Conservation (phyloP, 2,797 vertebrate species). For the Myotis planiceps region DNA sequence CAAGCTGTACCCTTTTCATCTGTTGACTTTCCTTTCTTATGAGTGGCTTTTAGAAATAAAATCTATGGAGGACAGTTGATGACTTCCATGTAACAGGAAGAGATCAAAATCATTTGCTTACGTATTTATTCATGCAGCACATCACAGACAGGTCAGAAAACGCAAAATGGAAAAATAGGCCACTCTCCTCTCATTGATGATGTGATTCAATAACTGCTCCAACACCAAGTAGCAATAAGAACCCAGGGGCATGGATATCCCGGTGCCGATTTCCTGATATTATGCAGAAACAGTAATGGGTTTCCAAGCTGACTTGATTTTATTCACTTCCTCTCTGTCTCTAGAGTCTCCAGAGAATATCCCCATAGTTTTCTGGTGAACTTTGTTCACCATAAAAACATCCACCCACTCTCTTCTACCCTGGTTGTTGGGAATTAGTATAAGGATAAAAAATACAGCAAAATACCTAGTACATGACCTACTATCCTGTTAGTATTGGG, state of each 20-base stretch:
- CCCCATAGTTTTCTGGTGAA: conserved; percentile 57
- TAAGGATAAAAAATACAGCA: background rate
- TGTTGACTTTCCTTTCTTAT: background rate
- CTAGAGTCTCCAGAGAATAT: background rate
- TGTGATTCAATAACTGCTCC: background rate
- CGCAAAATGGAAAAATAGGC: background rate
- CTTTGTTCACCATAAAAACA: conserved; percentile 31
- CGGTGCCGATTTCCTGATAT: background rate
- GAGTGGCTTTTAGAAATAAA: conserved; percentile 37
- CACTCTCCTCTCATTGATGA: background rate
- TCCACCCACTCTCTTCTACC: background rate
- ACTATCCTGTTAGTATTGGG: background rate
- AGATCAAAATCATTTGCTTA: conserved; percentile 57
- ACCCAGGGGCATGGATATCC: background rate
- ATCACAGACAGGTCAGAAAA: background rate
- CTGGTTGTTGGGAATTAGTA: background rate
- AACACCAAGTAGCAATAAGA: background rate
- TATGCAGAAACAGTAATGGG: background rate
- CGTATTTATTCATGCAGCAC: conserved; percentile 23
- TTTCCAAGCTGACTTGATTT: conserved; percentile 44
- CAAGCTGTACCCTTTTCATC: background rate
- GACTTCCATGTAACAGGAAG: background rate
- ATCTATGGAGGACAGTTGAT: conserved; percentile 18
- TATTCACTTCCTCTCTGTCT: conserved; percentile 9
- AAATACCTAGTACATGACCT: background rate